phyloP scores from a whole-genome alignment of 2,888 invertebrate genomes.

The Thymelicus sylvestris region DNA sequence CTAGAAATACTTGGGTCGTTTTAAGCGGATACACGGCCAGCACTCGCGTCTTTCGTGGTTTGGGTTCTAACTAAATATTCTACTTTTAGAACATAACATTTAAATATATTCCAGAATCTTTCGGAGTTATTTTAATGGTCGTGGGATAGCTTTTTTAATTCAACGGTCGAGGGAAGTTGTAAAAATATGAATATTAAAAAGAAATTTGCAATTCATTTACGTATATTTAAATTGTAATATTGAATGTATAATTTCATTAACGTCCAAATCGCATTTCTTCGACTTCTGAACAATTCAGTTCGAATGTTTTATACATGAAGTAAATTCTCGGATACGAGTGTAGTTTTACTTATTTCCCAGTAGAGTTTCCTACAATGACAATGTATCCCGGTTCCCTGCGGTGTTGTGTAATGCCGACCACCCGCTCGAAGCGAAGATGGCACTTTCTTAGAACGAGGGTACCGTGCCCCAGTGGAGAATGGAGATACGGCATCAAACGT shows the following conservation, averaged over 20 bases:
- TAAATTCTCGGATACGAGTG: slow-evolving; percentile 44
- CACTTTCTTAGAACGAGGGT: slow-evolving; percentile 50
- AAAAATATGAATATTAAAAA: slow-evolving; percentile 5
- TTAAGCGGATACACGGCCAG: neutral
- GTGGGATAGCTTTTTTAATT: neutral
- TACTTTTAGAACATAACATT: too few relatives aligned
- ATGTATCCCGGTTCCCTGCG: slow-evolving; percentile 63
- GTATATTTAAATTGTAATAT: neutral
- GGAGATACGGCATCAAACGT: slow-evolving; percentile 33
- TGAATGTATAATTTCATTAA: slow-evolving; percentile 3
- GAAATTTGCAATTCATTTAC: slow-evolving; percentile 1
- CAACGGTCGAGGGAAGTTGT: neutral
- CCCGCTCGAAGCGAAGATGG: slow-evolving; percentile 59
- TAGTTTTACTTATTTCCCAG: slow-evolving; percentile 55
- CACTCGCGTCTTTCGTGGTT: too few relatives aligned
- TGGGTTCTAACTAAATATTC: too few relatives aligned
- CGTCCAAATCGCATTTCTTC: slow-evolving; percentile 7
- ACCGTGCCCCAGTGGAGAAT: slow-evolving; percentile 23
- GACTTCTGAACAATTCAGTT: slow-evolving; percentile 8
- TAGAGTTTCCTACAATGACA: slow-evolving; percentile 59
- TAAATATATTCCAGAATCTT: neutral
- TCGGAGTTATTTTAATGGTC: slow-evolving; percentile 3
- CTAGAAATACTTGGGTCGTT: slow-evolving; percentile 2
- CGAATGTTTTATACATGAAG: slow-evolving; percentile 14
- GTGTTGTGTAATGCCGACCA: slow-evolving; percentile 55